Percentiles rank a stretch among this genome's conserved stretches.
Conservation (phyloP, 2,113 vertebrate genomes). For the Lycaon pictus region DNA sequence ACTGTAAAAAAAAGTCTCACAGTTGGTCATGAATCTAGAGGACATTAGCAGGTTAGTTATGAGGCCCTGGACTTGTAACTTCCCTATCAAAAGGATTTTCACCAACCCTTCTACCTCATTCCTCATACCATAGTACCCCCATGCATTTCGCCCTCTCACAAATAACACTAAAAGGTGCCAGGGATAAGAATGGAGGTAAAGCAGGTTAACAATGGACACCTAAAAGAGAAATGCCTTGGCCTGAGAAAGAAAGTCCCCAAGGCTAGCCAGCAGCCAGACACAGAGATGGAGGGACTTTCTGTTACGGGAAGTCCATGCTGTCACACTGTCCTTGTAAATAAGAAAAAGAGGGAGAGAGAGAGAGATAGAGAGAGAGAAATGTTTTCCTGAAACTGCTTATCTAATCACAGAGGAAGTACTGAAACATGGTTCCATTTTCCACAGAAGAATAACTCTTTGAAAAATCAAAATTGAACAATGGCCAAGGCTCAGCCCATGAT, state of each 20-base stretch:
- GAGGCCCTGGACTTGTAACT: neutral
- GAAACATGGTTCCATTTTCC: constrained; percentile 61
- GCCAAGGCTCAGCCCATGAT: neutral
- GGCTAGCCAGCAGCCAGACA: neutral
- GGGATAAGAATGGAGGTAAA: neutral
- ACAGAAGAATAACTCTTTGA: constrained; percentile 60
- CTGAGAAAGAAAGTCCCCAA: constrained; percentile 30
- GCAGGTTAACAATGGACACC: neutral
- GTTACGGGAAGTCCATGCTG: constrained; percentile 12
- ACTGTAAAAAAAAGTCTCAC: neutral
- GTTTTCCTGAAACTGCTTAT: constrained; percentile 60
- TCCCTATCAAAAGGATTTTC: neutral
- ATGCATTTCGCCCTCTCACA: neutral
- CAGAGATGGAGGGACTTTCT: constrained; percentile 43
- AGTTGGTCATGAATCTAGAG: neutral
- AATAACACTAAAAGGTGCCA: neutral
- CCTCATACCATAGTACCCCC: neutral
- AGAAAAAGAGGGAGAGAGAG: constrained; percentile 11
- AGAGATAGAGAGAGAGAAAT: constrained; percentile 25
- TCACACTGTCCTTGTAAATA: constrained; percentile 49
- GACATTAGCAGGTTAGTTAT: constrained; percentile 40
- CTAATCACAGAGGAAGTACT: constrained; percentile 56
- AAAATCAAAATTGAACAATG: constrained; percentile 64
- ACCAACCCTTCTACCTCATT: neutral
- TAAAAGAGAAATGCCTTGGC: constrained; percentile 4